These are phyloP conservation scores for Sardinella longiceps DNA, from an alignment of 2,797 vertebrate genomes.

Conservation along the genomic window DNA sequence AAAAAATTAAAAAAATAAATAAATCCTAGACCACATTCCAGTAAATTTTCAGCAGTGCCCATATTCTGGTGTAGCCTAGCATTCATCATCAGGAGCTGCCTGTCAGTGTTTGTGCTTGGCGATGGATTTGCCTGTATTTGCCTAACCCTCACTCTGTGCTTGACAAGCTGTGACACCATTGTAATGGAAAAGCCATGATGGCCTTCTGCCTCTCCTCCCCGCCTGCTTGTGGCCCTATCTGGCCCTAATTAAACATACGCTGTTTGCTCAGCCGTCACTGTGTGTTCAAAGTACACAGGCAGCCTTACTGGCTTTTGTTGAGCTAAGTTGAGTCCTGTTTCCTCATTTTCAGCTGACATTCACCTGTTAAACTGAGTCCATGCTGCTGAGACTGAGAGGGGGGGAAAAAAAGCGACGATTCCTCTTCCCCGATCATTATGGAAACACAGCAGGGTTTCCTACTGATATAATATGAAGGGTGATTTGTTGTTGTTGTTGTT, in stretches of 20 bases:
- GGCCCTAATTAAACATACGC: conserved; percentile 65
- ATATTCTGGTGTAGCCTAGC: neutral
- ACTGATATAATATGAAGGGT: neutral
- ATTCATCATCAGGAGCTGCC: neutral
- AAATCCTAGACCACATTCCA: neutral
- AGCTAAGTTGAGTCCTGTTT: conserved; percentile 49
- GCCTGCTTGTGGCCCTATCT: conserved; percentile 56
- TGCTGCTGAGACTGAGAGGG: conserved; percentile 32
- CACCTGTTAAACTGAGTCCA: conserved; percentile 51
- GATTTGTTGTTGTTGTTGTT: neutral
- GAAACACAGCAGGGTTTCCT: neutral
- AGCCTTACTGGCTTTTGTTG: conserved; percentile 53
- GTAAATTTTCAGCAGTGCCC: conserved; percentile 11
- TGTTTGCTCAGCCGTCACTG: conserved; percentile 72
- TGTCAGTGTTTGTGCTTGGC: conserved; percentile 39
- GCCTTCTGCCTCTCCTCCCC: conserved; percentile 55
- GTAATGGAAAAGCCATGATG: conserved; percentile 70
- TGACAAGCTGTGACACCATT: conserved; percentile 63
- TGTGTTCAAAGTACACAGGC: conserved; percentile 57
- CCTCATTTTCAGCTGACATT: conserved; percentile 44
- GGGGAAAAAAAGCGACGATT: conserved; percentile 34
- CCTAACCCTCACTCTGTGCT: conserved; percentile 52
- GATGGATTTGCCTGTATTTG: conserved; percentile 53
- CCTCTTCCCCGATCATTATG: neutral
- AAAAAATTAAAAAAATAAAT: no score